These are phyloP conservation scores for Eupithecia vulgata DNA, from an alignment of 2,888 invertebrate genomes.

Conservation along the genomic window DNA sequence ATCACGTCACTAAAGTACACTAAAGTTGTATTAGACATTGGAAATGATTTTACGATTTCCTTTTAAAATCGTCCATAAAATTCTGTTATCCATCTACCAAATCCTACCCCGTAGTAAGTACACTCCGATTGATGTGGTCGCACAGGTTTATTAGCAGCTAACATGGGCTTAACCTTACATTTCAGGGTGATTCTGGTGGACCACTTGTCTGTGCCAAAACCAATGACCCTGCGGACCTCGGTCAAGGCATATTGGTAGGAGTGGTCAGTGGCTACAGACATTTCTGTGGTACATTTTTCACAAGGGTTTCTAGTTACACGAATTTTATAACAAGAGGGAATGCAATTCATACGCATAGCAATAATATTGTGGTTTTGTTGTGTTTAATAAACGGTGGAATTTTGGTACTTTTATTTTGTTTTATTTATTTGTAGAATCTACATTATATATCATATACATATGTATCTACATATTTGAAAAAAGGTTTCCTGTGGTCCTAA, in stretches of 20 bases:
- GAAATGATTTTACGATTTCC: too few relatives aligned
- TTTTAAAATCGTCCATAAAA: too few relatives aligned
- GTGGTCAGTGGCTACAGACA: conserved; percentile 36
- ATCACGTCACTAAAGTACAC: too few relatives aligned
- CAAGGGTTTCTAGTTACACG: conserved; percentile 50
- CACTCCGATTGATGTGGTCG: too few relatives aligned
- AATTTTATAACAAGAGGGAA: conserved; percentile 32
- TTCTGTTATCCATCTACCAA: too few relatives aligned
- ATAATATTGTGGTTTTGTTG: conserved; percentile 15
- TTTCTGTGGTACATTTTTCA: conserved; percentile 45
- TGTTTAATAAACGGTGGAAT: conserved; percentile 48
- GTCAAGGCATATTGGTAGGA: conserved; percentile 57
- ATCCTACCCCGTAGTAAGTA: too few relatives aligned
- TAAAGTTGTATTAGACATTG: too few relatives aligned
- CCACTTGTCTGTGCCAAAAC: conserved; percentile 62
- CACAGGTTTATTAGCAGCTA: too few relatives aligned
- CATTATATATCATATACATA: too few relatives aligned
- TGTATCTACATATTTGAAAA: too few relatives aligned
- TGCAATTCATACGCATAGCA: background rate
- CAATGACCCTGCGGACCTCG: conserved; percentile 52
- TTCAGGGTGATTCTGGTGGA: conserved; percentile 72
- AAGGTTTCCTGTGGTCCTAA: too few relatives aligned
- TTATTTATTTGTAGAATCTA: too few relatives aligned
- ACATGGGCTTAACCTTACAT: background rate
- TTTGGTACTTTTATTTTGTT: conserved; percentile 58